Evolutionary conservation across 2,113 vertebrate genomes (phyloP), one percentile per base, ranked within the genome.

Genomic region (Thymallus thymallus): DNA sequence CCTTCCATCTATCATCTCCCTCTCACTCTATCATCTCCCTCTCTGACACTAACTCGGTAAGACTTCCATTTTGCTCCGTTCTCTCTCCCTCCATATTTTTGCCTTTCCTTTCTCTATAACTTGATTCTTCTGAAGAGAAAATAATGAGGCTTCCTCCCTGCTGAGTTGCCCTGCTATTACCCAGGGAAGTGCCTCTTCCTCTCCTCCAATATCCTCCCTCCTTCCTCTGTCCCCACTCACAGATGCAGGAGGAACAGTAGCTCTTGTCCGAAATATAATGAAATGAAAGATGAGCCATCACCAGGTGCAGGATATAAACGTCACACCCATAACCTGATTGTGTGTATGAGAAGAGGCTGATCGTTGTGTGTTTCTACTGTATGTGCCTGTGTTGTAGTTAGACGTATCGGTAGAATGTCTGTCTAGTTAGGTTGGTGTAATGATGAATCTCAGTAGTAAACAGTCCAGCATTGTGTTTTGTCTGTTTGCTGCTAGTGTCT

Each of bases 271-370:
- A 82, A 80, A 83, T 82, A 78, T 83, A 88, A 86, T 88, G 74
- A 85, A 89, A 90, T 89, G 85, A 90, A 87, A 86, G 73, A 89
- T 91, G 80, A 90, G 80, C 80, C 74, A 76, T 86, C 76, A 79
- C 75, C 82, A 88, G 80, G 82, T 86, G 79, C 77, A 61, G 60
- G 62, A 64, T 77, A 79, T 85, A 79, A 84, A 84, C 80, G 87
- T 80, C 82, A 85, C 48, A 10, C 62, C 20, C 46, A 22, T 72
- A 68, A 80, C 80, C 77, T 71, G 77, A 78, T 82, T 85, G 74
- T 78, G 74, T 69, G 35, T 80, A 72, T 23, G 72, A 22, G 63
- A 60, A 55, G 48, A 62, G 20, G 46, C 61, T 71, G 29, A 69
- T 46, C 30, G 56, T 20, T 22, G 32, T 62, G 35, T 78, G 16